These are phyloP conservation scores for Pachymerium ferrugineum DNA, from an alignment of 2,888 invertebrate species.

Conservation along the genomic window DNA sequence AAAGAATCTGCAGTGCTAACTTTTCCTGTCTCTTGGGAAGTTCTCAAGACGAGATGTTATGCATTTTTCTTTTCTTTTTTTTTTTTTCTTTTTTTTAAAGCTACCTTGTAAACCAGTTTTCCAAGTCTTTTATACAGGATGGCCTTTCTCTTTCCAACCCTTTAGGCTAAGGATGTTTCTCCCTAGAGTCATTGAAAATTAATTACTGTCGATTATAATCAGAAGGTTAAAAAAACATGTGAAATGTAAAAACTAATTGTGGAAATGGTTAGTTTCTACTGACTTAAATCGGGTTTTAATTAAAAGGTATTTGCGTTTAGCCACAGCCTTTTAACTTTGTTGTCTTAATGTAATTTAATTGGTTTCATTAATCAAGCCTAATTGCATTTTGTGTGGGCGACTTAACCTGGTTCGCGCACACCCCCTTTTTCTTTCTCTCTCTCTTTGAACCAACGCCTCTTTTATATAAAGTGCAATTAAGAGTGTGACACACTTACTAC, in stretches of 20 bases:
- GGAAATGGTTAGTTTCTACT: no score
- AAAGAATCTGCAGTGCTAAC: no score
- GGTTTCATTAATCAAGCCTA: constrained; percentile 12
- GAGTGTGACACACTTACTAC: background rate
- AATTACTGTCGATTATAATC: background rate
- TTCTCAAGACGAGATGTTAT: background rate
- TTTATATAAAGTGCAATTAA: constrained; percentile 6
- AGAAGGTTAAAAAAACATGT: background rate
- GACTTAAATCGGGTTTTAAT: no score
- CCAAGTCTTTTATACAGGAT: no score
- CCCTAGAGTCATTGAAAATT: background rate
- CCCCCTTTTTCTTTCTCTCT: background rate
- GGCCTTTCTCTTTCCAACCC: background rate
- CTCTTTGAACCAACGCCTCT: background rate
- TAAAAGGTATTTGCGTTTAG: constrained; percentile 9
- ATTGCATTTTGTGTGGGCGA: background rate
- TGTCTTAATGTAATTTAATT: background rate
- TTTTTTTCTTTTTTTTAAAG: background rate
- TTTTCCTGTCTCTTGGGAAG: background rate
- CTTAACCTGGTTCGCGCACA: background rate
- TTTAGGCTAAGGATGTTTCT: background rate
- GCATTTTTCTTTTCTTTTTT: background rate
- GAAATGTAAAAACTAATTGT: background rate
- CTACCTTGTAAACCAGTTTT: constrained; percentile 21
- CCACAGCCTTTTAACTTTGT: constrained; percentile 1